Base-by-base conservation (phyloP, 1,140 invertebrate genomes). In the Brachionus koreanus region DNA sequence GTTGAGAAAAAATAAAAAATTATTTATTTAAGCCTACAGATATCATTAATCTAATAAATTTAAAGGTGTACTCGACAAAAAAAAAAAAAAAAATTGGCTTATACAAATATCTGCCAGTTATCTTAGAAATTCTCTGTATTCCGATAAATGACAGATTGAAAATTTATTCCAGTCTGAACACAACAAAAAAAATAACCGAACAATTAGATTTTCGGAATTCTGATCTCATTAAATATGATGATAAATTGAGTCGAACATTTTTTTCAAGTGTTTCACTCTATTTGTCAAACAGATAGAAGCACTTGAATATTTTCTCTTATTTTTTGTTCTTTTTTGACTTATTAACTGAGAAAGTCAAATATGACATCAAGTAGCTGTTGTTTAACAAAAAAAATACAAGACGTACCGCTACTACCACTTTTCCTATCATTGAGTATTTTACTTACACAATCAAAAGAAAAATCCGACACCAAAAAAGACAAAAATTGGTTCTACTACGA, bases 21-120 rank as follows among this genome's bases (percentile, higher is more conserved):
- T 46, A 25, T 74, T 74, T 46, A 23, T 74, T 74, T 69, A 69
- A 16, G 65, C 65, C 65, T 69, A 69, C 35, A 69, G 65, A 69
- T 39, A 69, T 69, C 35, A 69, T 69, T 69, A 69, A 69, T 69
- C 65, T 69, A 69, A 39, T 69, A 37, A 69, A 37, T 37, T 19
- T 69, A 39, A 69, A 69, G 65, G 65, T 69, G 65, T 37, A 69
- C 35, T 69, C 35, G 16, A 69, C 16, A 49, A 49, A 10, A 49
- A 13, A 13, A n/a, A 16, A 23, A 57, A 19, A 10, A 19, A 57
- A 57, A 23, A 57, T 19, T 19, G 49, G 49, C 49, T 57, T 57
- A 9, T 57, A 57, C n/a, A 57, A 69, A 69, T 69, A 69, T 69
- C 65, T 69, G n/a, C 37, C 2, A 69, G 65, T 37, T 69, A 39